phyloP scores from a whole-genome alignment of 2,797 vertebrate genomes.

The Natrix natrix region DNA sequence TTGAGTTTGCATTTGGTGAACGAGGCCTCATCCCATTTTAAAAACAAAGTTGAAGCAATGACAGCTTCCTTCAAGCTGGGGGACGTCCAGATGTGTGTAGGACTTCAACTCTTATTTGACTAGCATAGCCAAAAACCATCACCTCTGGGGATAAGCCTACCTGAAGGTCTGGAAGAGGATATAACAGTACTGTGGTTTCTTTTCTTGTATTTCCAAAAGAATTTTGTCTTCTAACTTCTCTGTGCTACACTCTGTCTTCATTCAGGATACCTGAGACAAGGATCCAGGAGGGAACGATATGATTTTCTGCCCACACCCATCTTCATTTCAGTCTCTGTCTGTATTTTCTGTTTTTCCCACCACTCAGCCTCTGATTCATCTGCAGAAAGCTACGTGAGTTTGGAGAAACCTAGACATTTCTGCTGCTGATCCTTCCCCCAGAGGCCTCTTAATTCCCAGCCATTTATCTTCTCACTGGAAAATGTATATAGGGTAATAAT shows the following conservation, averaged over 20 bases:
- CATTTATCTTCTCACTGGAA: not conserved
- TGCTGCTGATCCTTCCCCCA: not conserved
- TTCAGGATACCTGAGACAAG: not conserved
- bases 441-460: conserved; percentile 11
- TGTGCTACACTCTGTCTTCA: not conserved
- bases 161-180: not conserved
- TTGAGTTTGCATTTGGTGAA: not conserved
- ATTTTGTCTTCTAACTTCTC: not conserved
- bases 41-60: not conserved
- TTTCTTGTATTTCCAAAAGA: not conserved
- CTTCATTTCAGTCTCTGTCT: not conserved
- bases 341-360: not conserved
- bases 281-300: too few species aligned
- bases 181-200: not conserved
- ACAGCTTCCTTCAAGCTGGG: not conserved
- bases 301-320: not conserved
- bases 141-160: not conserved
- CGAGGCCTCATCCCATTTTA: not conserved
- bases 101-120: not conserved
- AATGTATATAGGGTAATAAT: rapidly evolving
- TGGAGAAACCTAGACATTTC: not conserved
- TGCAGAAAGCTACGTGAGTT: too few species aligned
- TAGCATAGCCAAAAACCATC: not conserved
- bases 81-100: not conserved
- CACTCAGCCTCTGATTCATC: not conserved